Percentiles rank a stretch among this genome's conserved stretches.
phyloP scores from a whole-genome alignment of 23 tunicate species.

The Botrylloides violaceus region DNA sequence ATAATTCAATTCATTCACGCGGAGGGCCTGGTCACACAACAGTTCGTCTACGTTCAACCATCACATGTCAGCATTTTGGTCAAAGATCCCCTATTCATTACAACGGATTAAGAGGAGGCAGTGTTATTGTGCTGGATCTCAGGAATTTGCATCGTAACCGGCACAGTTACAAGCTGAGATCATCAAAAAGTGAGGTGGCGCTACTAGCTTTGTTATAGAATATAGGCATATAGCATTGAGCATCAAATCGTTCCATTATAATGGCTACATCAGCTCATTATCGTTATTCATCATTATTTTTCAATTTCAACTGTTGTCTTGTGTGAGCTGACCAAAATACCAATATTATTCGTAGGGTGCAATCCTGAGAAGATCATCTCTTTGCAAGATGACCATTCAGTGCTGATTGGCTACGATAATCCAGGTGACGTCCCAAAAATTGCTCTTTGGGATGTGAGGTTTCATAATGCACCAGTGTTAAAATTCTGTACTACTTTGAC shows the following conservation, averaged over 20 bases:
- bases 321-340: too few species aligned
- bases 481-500: neutral
- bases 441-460: conserved; percentile 14
- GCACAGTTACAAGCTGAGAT: neutral
- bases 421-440: conserved; percentile 4
- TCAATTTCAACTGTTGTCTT: too few species aligned
- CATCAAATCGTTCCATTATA: too few species aligned
- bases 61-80: neutral
- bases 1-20: neutral
- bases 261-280: too few species aligned
- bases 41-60: neutral
- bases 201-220: too few species aligned
- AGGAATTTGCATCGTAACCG: neutral
- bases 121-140: neutral
- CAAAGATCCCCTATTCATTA: neutral
- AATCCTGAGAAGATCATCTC: neutral
- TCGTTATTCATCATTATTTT: too few species aligned
- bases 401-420: neutral
- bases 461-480: neutral
- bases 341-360: too few species aligned
- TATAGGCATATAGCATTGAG: too few species aligned
- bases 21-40: conserved; percentile 13
- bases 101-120: conserved; percentile 15
- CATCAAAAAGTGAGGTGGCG: neutral
- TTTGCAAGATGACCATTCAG: neutral